Evolutionary conservation across 2,113 vertebrate species (phyloP).

Genomic region (Polyodon spathula): DNA sequence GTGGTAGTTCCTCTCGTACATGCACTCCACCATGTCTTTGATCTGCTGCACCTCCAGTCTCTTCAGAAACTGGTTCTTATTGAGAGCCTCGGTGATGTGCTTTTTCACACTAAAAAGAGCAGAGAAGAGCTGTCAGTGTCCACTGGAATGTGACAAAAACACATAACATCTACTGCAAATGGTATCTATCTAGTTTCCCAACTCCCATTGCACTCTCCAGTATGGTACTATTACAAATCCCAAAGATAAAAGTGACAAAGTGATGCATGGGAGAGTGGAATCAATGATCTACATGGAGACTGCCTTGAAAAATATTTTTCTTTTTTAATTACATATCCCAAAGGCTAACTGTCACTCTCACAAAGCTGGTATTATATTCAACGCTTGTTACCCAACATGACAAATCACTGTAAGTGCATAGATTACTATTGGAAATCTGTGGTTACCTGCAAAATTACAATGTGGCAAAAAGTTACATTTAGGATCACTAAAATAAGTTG

Average conservation of each 20-base stretch:
- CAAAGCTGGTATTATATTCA: too few relatives aligned
- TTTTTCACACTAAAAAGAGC: constrained; percentile 68
- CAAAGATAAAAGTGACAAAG: not conserved
- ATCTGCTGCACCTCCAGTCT: constrained; percentile 78
- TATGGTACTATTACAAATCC: not conserved
- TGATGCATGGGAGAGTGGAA: not conserved
- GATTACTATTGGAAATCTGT: too few relatives aligned
- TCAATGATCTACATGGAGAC: too few relatives aligned
- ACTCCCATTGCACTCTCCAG: too few relatives aligned
- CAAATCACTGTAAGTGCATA: too few relatives aligned
- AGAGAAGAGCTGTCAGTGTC: constrained; percentile 1
- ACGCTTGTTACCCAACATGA: too few relatives aligned
- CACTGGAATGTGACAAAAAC: not conserved
- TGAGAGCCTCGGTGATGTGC: constrained; percentile 75
- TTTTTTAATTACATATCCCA: too few relatives aligned
- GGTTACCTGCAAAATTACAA: too few relatives aligned
- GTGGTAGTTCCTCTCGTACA: constrained; percentile 78
- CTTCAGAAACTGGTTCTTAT: constrained; percentile 84
- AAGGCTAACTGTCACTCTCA: too few relatives aligned
- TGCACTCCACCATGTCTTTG: constrained; percentile 86
- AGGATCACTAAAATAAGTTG: too few relatives aligned
- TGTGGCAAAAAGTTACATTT: too few relatives aligned
- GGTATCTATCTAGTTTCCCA: not conserved
- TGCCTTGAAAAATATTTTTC: too few relatives aligned
- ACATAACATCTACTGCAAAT: not conserved